These are phyloP conservation scores for Adrianichthys oophorus DNA, from an alignment of 2,797 vertebrate species.

Conservation along the genomic window DNA sequence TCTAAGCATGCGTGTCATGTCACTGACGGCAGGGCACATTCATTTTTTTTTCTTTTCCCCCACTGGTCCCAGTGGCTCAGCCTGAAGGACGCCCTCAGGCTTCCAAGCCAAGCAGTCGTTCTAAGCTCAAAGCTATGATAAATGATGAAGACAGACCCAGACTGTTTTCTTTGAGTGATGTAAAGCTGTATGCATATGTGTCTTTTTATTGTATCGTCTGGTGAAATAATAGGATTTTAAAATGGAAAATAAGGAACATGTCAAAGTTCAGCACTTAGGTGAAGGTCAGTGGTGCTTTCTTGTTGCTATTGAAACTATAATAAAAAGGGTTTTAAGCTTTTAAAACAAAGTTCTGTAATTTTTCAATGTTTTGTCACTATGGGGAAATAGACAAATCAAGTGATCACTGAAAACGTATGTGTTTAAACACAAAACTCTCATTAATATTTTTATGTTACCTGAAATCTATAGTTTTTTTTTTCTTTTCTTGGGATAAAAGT, in stretches of 20 bases:
- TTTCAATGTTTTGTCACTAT: not conserved
- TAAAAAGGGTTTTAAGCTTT: not conserved
- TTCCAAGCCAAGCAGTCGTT: conserved; percentile 53
- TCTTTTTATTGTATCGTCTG: conserved; percentile 41
- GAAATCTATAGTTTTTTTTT: conserved; percentile 26
- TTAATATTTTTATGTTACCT: conserved; percentile 21
- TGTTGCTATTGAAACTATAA: conserved; percentile 12
- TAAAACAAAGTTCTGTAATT: too few species aligned
- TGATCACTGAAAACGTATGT: not conserved
- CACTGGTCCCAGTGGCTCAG: conserved; percentile 39
- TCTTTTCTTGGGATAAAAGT: conserved; percentile 51
- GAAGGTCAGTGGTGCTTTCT: conserved; percentile 23
- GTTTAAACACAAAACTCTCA: not conserved
- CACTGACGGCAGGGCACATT: conserved; percentile 29
- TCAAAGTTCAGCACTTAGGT: conserved; percentile 44
- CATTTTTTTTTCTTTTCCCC: conserved; percentile 31
- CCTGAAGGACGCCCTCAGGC: conserved; percentile 60
- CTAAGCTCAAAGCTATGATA: conserved; percentile 53
- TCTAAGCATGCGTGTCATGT: conserved; percentile 45
- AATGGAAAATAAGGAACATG: conserved; percentile 29
- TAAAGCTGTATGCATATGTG: conserved; percentile 30
- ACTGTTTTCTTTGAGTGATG: conserved; percentile 34
- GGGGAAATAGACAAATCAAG: not conserved
- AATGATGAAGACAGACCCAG: conserved; percentile 49
- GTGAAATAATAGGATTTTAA: conserved; percentile 35